Conservation (phyloP, 2,113 vertebrate species). For the Sapayoa aenigma region DNA sequence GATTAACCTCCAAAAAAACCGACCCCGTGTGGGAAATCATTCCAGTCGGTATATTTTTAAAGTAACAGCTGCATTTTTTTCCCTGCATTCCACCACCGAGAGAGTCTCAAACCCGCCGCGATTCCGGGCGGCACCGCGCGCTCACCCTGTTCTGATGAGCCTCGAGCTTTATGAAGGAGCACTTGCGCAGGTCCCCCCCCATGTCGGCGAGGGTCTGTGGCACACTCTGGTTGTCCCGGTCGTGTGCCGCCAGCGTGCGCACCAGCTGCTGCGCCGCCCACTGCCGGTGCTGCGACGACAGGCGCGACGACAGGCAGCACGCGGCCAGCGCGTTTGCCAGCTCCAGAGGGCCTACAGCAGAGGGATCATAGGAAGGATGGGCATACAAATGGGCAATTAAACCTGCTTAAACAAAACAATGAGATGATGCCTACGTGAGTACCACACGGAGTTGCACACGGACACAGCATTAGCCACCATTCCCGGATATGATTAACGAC, state of each 20-base stretch:
- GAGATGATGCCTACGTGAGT: constrained; percentile 76
- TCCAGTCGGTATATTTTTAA: too few relatives aligned
- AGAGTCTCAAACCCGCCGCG: too few relatives aligned
- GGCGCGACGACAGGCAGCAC: constrained; percentile 94
- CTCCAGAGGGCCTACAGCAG: constrained; percentile 97
- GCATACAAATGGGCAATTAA: constrained; percentile 90
- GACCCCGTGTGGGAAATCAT: background rate
- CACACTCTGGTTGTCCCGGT: constrained; percentile 90
- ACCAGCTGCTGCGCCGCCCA: constrained; percentile 98
- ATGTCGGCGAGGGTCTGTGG: constrained; percentile 95
- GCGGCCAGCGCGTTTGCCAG: constrained; percentile 97
- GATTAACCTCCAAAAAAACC: background rate
- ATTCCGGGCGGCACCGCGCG: too few relatives aligned
- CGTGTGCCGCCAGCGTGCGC: constrained; percentile 91
- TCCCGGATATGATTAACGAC: constrained; percentile 44
- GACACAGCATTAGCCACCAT: constrained; percentile 54
- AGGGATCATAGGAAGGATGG: constrained; percentile 90
- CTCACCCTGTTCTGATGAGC: constrained; percentile 93
- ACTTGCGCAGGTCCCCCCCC: constrained; percentile 93
- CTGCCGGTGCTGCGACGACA: constrained; percentile 96
- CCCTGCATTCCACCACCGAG: too few relatives aligned
- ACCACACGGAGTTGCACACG: constrained; percentile 25
- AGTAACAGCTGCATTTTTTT: too few relatives aligned
- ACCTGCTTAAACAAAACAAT: constrained; percentile 87
- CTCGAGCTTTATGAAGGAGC: constrained; percentile 92